These are phyloP conservation scores for Cotesia congregata DNA, from an alignment of 2,888 invertebrate species.

Conservation along the genomic window DNA sequence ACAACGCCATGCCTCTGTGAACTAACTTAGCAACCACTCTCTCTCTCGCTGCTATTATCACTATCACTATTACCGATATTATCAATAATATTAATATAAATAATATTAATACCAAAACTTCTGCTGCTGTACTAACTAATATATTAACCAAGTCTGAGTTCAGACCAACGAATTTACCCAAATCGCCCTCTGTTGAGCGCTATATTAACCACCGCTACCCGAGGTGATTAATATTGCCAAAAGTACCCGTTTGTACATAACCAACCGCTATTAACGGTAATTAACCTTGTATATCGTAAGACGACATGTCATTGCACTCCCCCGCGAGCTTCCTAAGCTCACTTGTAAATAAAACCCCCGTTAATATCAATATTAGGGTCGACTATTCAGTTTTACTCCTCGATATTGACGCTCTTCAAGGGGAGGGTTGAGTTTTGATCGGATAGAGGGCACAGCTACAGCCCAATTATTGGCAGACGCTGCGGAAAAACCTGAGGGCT, in stretches of 20 bases:
- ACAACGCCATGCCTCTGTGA: conserved; percentile 71
- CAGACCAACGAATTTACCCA: no score
- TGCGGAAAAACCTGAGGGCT: not conserved
- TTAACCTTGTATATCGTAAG: no score
- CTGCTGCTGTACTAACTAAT: not conserved
- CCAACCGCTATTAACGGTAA: no score
- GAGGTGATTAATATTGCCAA: no score
- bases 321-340: no score
- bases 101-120: not conserved
- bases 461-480: not conserved
- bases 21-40: conserved; percentile 63
- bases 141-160: no score
- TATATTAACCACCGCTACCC: no score
- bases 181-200: no score
- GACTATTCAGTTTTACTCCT: no score
- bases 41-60: not conserved
- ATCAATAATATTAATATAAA: not conserved
- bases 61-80: not conserved
- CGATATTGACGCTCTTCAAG: not conserved
- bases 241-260: no score
- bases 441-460: not conserved
- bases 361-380: no score
- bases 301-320: not conserved
- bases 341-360: no score
- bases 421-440: not conserved